Conservation (phyloP, 1,140 invertebrate species). For the Rhyzopertha dominica region DNA sequence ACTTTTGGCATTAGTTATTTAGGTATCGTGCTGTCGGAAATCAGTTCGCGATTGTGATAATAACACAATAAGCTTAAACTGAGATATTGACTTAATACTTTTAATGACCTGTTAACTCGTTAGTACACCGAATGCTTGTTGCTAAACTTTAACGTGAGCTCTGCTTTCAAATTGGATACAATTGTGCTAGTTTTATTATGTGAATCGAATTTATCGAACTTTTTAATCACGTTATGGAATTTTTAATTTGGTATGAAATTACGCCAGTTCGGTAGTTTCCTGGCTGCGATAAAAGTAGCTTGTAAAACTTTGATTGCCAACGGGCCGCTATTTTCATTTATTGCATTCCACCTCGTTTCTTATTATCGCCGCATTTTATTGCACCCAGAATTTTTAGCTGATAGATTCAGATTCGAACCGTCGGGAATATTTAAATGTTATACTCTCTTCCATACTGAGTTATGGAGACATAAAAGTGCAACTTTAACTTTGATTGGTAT, state of each 20-base stretch:
- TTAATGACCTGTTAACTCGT: too few relatives aligned
- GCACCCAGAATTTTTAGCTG: conserved; percentile 19
- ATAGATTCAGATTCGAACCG: conserved; percentile 23
- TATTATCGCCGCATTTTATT: conserved; percentile 28
- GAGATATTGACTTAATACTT: too few relatives aligned
- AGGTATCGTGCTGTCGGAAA: conserved; percentile 26
- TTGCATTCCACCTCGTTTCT: conserved; percentile 27
- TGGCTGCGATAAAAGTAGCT: conserved; percentile 10
- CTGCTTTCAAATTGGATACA: too few relatives aligned
- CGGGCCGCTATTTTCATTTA: conserved; percentile 28
- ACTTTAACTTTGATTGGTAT: conserved; percentile 32
- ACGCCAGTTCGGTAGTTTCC: conserved; percentile 7
- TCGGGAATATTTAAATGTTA: conserved; percentile 20
- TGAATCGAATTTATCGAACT: too few relatives aligned
- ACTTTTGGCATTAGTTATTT: conserved; percentile 34
- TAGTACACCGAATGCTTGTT: too few relatives aligned
- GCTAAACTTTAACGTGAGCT: too few relatives aligned
- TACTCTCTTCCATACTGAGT: conserved; percentile 22
- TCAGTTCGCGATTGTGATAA: too few relatives aligned
- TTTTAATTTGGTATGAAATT: conserved; percentile 21
- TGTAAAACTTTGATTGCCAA: conserved; percentile 30
- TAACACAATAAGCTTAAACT: too few relatives aligned
- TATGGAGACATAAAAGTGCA: conserved; percentile 29
- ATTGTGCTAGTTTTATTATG: too few relatives aligned
- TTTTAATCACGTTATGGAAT: conserved; percentile 17